Base-by-base conservation (phyloP, 2,888 invertebrate species). In the Drosophila rubida region DNA sequence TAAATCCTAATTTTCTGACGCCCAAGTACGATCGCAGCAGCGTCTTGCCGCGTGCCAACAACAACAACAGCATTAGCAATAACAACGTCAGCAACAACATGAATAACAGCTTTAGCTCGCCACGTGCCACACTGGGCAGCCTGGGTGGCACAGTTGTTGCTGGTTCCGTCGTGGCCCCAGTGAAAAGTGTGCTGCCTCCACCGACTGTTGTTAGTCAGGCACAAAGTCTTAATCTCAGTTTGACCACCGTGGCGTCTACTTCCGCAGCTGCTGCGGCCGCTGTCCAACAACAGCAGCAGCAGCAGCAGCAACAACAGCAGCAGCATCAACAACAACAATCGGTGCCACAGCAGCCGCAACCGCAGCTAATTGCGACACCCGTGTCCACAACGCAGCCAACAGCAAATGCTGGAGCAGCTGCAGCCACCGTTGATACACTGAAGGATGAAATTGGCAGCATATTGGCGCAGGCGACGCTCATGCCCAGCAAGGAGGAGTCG, bases 401-500 rank as follows among this genome's bases (percentile, higher is more conserved):
- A 44, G 9, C 46, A 45, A 41, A n/a, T 27, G 37, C 11, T 32
- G 23, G 7, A 8, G 16, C 35, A 48, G 16, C 46, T 30, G 49
- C 49, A 27, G 7, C 27, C 14, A 44, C 74, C 7, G 45, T 71
- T 6, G 92, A 92, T 80, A 90, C 91, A 0, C 66, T 91, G 0
- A 91, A 91, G 57, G 91, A 91, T 55, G 91, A 91, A 66, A 91
- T 91, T 4, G 91, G 91, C 1, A 90, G 89, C 60, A 90, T 92
- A 19, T 59, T 91, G 44, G 90, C 91, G 0, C 81, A 81, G 48
- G 92, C 91, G 7, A 92, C 92, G 54, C 79, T 92, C 2, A 91
- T 92, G 90, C 92, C 92, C 11, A 92, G 92, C 72, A 92, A 92
- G 69, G 92, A 92, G 69, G 92, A 92, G 49, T 92, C 92, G 0